Evolutionary conservation across 2,113 vertebrate species (phyloP), one percentile per base, ranked within the genome.

Genomic region (Oxyruncus cristatus): DNA sequence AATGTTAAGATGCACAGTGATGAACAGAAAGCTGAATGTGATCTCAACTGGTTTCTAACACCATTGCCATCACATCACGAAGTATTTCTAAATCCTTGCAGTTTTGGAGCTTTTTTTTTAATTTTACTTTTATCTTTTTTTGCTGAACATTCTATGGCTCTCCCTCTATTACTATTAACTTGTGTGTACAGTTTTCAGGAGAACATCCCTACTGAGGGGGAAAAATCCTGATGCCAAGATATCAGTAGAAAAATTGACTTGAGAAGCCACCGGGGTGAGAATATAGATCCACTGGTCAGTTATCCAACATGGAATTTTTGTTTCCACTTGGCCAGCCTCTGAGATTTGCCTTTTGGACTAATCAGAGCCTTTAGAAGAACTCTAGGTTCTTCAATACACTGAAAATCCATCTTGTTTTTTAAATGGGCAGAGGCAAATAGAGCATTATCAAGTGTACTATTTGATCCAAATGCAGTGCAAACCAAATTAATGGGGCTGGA

Each of bases 401-500:
- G 71, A 68, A 76, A 93, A 97, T 28, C 47, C 33, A 73, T 49
- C 85, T 73, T 95, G 53, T 75, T 93, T 84, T 41, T 41, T 61
- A 83, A 97, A 85, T 8, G 95, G 68, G 68, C 92, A 96, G 89
- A 73, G 62, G 70, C 83, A 84, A 86, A 44, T 20, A 92, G 37
- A 67, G 44, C 63, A 76, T 91, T 93, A 93, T 89, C 78, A 88
- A 96, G 82, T n/a, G 59, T 79, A 73, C 92, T 97, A 98, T 97
- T 66, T 95, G 94, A 95, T 97, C 82, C 85, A 94, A 95, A 96
- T 67, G 85, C 80, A 85, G 73, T 89, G 83, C 87, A 96, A 97
- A 93, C 93, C 91, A 95, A 97, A 96, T 90, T 96, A 97, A 97
- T 30, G 65, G 79, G 80, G 70, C 53, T 92, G 58, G 75, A 93